Evolutionary conservation across 2,888 invertebrate genomes (phyloP).

Genomic region (Peribatodes rhomboidaria): DNA sequence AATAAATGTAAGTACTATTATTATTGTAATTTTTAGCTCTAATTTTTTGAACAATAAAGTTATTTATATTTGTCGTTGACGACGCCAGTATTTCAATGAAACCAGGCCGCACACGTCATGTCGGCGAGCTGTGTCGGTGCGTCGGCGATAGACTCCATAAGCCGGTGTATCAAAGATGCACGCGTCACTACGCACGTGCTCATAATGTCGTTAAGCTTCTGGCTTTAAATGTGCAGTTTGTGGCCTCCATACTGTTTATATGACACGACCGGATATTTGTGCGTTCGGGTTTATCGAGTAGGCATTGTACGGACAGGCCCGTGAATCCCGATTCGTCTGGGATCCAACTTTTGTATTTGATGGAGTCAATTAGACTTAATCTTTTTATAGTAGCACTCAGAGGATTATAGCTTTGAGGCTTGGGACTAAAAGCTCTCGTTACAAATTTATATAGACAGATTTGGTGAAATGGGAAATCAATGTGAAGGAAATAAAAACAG

Average conservation of each 20-base stretch:
- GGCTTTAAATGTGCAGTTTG: not conserved
- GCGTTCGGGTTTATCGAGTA: slow-evolving; percentile 40
- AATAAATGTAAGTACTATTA: too few species aligned
- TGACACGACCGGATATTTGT: slow-evolving; percentile 30
- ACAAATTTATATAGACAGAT: slow-evolving; percentile 15
- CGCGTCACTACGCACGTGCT: too few species aligned
- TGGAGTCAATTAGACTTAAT: slow-evolving; percentile 41
- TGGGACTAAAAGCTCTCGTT: slow-evolving; percentile 19
- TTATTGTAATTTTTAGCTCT: too few species aligned
- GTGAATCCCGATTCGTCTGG: slow-evolving; percentile 21
- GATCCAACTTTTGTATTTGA: slow-evolving; percentile 42
- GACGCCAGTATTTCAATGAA: too few species aligned
- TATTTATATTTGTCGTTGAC: too few species aligned
- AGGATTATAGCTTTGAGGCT: slow-evolving; percentile 23
- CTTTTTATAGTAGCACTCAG: slow-evolving; percentile 27
- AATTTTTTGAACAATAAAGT: too few species aligned
- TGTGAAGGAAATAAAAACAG: not conserved
- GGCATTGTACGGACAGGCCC: slow-evolving; percentile 26
- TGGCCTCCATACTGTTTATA: slow-evolving; percentile 2
- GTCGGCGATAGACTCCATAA: too few species aligned
- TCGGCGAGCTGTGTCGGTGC: too few species aligned
- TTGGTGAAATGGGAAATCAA: slow-evolving; percentile 17
- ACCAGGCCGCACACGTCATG: too few species aligned
- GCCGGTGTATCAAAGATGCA: too few species aligned
- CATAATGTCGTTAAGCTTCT: too few species aligned